These are phyloP conservation scores for Onthophagus taurus DNA, from an alignment of 1,140 invertebrate species.

Conservation along the genomic window DNA sequence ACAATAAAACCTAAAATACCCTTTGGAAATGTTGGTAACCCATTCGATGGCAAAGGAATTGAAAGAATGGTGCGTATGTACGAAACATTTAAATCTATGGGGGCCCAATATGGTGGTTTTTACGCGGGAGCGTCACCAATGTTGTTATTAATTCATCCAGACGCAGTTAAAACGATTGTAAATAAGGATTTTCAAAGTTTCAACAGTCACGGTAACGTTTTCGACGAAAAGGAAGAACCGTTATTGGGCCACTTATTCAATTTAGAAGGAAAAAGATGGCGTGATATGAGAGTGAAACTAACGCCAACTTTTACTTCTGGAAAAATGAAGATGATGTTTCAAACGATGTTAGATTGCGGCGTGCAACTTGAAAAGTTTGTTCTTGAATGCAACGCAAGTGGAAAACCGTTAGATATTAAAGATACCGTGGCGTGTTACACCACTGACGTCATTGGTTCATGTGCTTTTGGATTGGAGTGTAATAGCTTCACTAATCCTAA, in stretches of 20 bases:
- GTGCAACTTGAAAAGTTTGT: conserved; percentile 30
- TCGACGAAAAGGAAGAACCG: conserved; percentile 37
- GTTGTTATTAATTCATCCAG: too few relatives aligned
- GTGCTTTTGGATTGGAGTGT: conserved; percentile 52
- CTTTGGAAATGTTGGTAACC: too few relatives aligned
- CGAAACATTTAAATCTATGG: too few relatives aligned
- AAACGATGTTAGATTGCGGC: conserved; percentile 13
- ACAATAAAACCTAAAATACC: too few relatives aligned
- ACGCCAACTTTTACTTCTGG: conserved; percentile 43
- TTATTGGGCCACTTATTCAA: conserved; percentile 41
- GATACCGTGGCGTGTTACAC: conserved; percentile 49
- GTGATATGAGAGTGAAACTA: conserved; percentile 37
- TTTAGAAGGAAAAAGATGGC: conserved; percentile 41
- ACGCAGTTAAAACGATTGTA: too few relatives aligned
- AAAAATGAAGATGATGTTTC: conserved; percentile 41
- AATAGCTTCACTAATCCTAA: conserved; percentile 43
- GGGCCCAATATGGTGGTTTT: too few relatives aligned
- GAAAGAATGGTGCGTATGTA: too few relatives aligned
- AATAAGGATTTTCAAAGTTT: too few relatives aligned
- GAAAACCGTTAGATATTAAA: conserved; percentile 2
- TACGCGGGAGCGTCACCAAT: too few relatives aligned
- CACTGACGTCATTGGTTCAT: conserved; percentile 52
- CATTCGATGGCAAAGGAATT: too few relatives aligned
- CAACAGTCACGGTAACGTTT: conserved; percentile 32
- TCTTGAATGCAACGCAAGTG: neutral